Evolutionary conservation across 2,888 invertebrate species (phyloP), one percentile per base, ranked within the genome.

Genomic region (Dryocosmus kuriphilus): DNA sequence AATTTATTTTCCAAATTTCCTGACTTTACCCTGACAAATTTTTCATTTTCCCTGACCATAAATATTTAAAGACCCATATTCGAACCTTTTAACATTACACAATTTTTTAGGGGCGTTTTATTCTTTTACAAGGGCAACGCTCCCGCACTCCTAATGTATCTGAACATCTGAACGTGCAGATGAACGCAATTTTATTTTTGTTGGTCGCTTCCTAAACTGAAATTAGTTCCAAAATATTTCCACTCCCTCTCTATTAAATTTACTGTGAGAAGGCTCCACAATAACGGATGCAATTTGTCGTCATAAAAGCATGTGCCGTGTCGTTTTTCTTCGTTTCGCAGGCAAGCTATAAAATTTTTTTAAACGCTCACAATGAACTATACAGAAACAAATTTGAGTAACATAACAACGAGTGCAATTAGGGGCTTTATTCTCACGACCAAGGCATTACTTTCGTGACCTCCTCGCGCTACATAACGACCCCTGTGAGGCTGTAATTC

Each of bases 401-500:
- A 85, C 84, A 83, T 85, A 82, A 84, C 84, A 83, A 76, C 79
- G 75, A 77, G 79, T 80, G 85, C 83, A 87, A 88, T 88, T 88
- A 86, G 83, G 84, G 85, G 84, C 85, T 87, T 84, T 83, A 85
- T 84, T 88, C 82, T 84, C 83, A 82, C 80, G 81, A 74, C 82
- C 81, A 79, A 81, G 78, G 80, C 85, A 82, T 85, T 86, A 85
- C 82, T 85, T 86, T 84, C 79, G 84, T 85, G 84, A 82, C 83
- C 83, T 85, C 83, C 81, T 83, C 78, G 79, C 78, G 79, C 51
- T 74, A 79, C 73, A 74, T 83, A 85, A 82, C 82, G 83, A 83
- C 84, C 85, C 80, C 85, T 85, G 84, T 79, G 84, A 84, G 85
- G 77, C 82, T 80, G 86, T 88, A 87, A 88, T 86, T 89, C 86